Evolutionary conservation across 92 coral and sea anemone species (phyloP).

Genomic region (Zoanthus sociatus): DNA sequence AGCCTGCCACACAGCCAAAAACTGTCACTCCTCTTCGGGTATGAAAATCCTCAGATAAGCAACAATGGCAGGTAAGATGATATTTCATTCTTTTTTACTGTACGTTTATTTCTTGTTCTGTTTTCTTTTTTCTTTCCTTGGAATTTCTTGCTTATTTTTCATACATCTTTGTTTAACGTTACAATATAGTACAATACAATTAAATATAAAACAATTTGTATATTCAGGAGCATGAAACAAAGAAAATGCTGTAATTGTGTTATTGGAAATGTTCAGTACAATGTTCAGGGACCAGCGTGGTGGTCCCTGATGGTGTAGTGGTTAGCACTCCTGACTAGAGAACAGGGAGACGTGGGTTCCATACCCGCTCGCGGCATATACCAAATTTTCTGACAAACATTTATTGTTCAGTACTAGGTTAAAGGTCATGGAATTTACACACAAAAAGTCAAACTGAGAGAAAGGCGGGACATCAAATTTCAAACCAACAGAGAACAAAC

Average conservation of each 20-base stretch:
- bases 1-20: slow-evolving; percentile 30
- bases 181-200: slow-evolving; percentile 12
- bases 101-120: slow-evolving; percentile 19
- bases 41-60: slow-evolving; percentile 33
- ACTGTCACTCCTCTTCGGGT: slow-evolving; percentile 52
- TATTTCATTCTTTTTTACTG: slow-evolving; percentile 12
- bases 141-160: slow-evolving; percentile 5
- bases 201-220: neutral
- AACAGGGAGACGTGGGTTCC: too few species aligned
- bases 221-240: slow-evolving; percentile 22
- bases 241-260: neutral
- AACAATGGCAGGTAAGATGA: slow-evolving; percentile 62
- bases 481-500: too few species aligned
- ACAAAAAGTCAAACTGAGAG: too few species aligned
- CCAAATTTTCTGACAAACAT: too few species aligned
- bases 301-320: too few species aligned
- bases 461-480: too few species aligned
- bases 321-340: too few species aligned
- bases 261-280: too few species aligned
- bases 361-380: too few species aligned
- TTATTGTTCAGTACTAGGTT: too few species aligned
- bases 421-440: too few species aligned
- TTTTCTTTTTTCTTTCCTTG: slow-evolving; percentile 10
- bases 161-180: slow-evolving; percentile 9
- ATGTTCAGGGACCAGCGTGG: too few species aligned